Evolutionary conservation across 1,140 invertebrate genomes (phyloP).

Genomic region (Hycleus cichorii): DNA sequence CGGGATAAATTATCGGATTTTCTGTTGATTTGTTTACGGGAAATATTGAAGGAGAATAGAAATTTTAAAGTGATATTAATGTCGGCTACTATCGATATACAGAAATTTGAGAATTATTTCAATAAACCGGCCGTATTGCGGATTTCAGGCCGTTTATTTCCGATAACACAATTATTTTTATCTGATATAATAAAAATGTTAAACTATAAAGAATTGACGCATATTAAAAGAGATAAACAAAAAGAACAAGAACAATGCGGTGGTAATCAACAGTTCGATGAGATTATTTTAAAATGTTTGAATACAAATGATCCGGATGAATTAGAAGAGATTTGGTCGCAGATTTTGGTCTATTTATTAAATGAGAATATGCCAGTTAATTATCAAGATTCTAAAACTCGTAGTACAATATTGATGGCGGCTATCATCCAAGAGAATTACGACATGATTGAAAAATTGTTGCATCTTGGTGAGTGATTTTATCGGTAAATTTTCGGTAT

Average conservation of each 20-base stretch:
- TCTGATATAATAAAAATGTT: conserved; percentile 75
- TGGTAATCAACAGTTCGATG: conserved; percentile 39
- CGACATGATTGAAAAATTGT: conserved; percentile 54
- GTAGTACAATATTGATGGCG: conserved; percentile 63
- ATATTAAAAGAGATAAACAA: neutral
- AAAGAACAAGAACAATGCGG: neutral
- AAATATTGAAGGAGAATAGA: conserved; percentile 63
- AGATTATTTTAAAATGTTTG: conserved; percentile 40
- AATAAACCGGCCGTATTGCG: conserved; percentile 66
- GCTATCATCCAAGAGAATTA: conserved; percentile 56
- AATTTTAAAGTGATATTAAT: conserved; percentile 81
- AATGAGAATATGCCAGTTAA: conserved; percentile 59
- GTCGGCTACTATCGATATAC: conserved; percentile 86
- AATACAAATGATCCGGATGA: neutral
- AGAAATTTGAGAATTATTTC: conserved; percentile 70
- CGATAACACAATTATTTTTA: conserved; percentile 71
- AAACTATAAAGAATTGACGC: conserved; percentile 57
- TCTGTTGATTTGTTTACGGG: conserved; percentile 74
- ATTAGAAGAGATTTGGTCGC: conserved; percentile 42
- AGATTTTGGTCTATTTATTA: conserved; percentile 59
- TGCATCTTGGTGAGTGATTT: conserved; percentile 46
- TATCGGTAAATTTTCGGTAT: too few species aligned
- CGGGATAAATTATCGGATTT: conserved; percentile 90
- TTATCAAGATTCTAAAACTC: conserved; percentile 60
- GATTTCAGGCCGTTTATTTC: conserved; percentile 71